Base-by-base conservation (phyloP, 2,797 vertebrate species). In the Xyrichtys novacula region DNA sequence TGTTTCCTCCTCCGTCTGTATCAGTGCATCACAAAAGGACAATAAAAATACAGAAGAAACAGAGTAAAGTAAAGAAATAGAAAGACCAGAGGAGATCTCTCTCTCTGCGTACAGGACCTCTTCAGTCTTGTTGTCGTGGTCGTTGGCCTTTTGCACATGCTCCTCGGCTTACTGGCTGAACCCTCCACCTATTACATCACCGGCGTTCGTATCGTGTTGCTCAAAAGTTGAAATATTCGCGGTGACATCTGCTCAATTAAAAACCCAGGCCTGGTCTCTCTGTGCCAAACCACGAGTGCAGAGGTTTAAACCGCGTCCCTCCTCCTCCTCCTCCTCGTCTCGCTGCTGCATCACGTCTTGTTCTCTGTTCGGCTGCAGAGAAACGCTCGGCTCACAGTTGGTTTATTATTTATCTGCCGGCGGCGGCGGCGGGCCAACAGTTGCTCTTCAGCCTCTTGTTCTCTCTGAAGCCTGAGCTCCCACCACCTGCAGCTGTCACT, bases 371-470 rank as follows among this genome's bases (percentile, higher is more conserved):
- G 58, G 31, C 65, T 80, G 80, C 83, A 63, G 77, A 83, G 79
- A 72, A 57, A 76, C 42, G 50, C 83, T 89, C 85, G 54, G 76
- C 89, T 89, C 88, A 92, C 93, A 94, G 92, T 92, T 86, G 92
- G 52, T 80, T 94, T 90, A 90, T 91, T 91, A 48, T 93, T 84
- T 93, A 81, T 84, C 91, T 88, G 84, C 84, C 93, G 94, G 96
- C 85, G 84, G 92, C 93, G 94, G 96, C 85, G 84, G 92, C 71
- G 92, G 93, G 87, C 91, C 94, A 87, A 83, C 90, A 85, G 85
- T 90, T 85, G 89, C 82, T 59, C 81, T 68, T 68, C 78, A 59
- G 61, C 69, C 88, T 72, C 73, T 87, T 65, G 85, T 88, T 81
- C 75, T 75, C 85, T 86, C 74, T 74, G 79, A 69, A 76, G 32